These are phyloP conservation scores for Arenaria interpres DNA, from an alignment of 2,113 vertebrate species.

Conservation along the genomic window DNA sequence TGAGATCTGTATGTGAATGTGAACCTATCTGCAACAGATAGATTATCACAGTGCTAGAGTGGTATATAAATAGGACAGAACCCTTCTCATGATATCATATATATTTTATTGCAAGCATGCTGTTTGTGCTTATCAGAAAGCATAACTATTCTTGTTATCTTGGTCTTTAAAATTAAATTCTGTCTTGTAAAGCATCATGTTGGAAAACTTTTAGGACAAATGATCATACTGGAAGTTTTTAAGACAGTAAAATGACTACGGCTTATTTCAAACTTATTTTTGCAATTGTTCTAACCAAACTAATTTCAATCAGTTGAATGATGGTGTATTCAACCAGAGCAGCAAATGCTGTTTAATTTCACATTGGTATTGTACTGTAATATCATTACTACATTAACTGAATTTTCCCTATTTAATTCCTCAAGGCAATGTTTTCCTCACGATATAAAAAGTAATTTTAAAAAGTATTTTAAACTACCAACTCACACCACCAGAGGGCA, in stretches of 20 bases:
- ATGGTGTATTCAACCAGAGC: not conserved
- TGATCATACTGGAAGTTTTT: accelerated
- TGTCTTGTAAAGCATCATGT: not conserved
- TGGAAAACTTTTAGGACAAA: not conserved
- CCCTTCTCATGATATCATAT: not conserved
- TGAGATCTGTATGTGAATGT: not conserved
- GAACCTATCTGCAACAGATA: not conserved
- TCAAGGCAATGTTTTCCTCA: not conserved
- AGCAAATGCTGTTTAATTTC: not conserved
- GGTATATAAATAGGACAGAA: not conserved
- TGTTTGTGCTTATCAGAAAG: not conserved
- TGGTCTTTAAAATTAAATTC: not conserved
- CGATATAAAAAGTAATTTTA: not conserved
- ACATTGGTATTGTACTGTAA: not conserved
- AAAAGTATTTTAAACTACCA: not conserved
- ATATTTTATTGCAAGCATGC: not conserved
- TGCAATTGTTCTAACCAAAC: not conserved
- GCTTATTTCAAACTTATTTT: not conserved
- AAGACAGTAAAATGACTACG: not conserved
- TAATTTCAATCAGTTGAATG: not conserved
- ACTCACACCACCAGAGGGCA: slow-evolving; percentile 71
- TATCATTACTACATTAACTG: not conserved
- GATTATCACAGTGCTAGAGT: not conserved
- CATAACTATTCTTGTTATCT: not conserved
- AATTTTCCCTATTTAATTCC: not conserved